phyloP scores from a whole-genome alignment of 2,113 vertebrate genomes.

The Lophius piscatorius region DNA sequence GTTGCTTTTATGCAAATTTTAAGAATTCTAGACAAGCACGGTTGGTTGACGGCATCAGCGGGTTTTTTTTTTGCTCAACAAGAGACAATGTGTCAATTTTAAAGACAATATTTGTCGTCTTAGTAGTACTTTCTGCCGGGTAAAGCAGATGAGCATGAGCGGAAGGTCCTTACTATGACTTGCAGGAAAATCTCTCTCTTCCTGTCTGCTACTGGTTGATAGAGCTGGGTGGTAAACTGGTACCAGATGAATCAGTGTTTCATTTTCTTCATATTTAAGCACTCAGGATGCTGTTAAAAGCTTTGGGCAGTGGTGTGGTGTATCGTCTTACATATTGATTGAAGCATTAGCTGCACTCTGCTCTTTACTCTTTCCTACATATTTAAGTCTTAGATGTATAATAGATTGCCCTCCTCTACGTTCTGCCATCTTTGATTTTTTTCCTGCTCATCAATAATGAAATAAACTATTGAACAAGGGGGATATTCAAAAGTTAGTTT shows the following conservation, averaged over 20 bases:
- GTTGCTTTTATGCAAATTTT: no score
- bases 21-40: no score
- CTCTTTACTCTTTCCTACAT: constrained; percentile 1
- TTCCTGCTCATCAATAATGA: neutral
- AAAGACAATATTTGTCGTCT: no score
- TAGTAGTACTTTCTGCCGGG: no score
- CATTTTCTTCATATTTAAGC: constrained; percentile 30
- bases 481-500: constrained; percentile 6
- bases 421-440: neutral
- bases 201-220: constrained; percentile 16
- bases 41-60: no score
- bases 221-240: neutral
- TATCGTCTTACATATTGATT: constrained; percentile 62
- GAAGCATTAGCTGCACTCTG: constrained; percentile 26
- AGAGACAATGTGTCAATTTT: no score
- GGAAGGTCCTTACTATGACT: constrained; percentile 30
- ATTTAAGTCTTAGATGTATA: neutral
- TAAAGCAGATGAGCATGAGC: no score
- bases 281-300: constrained; percentile 51
- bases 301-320: constrained; percentile 22
- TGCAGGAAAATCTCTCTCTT: constrained; percentile 34
- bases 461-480: neutral
- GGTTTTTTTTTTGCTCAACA: no score
- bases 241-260: neutral
- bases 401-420: neutral